phyloP scores from a whole-genome alignment of 2,797 vertebrate species.

The Meda fulgida region DNA sequence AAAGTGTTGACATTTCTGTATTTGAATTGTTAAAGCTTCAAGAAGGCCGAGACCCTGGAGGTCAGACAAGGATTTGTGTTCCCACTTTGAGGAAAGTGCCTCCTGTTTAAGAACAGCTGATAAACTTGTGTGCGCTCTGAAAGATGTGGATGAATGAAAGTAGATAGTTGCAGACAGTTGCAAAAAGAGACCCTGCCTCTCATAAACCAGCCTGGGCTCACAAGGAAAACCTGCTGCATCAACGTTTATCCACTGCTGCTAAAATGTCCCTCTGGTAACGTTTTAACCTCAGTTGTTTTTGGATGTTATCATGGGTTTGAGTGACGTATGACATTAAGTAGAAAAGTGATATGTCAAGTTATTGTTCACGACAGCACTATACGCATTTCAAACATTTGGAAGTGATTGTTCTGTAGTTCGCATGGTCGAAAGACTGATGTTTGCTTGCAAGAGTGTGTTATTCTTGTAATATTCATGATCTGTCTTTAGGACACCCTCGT shows the following conservation, averaged over 20 bases:
- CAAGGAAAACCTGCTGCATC: constrained; percentile 3
- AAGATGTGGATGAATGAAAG: constrained; percentile 1
- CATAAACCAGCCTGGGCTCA: neutral
- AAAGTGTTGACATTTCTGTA: neutral
- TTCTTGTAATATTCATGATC: neutral
- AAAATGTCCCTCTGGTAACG: neutral
- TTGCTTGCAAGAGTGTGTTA: neutral
- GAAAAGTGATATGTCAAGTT: constrained; percentile 1
- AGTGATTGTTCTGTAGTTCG: neutral
- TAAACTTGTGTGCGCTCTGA: constrained; percentile 2
- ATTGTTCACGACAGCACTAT: neutral
- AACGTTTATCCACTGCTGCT: neutral
- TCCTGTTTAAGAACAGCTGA: neutral
- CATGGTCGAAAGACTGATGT: neutral
- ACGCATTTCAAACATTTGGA: neutral
- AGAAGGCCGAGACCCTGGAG: neutral
- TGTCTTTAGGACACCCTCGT: neutral
- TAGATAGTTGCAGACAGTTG: constrained; percentile 14
- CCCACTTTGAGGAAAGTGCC: neutral
- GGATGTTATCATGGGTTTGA: neutral
- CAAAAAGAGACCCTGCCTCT: neutral
- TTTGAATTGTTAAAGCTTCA: neutral
- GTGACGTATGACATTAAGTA: neutral
- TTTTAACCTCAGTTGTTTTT: neutral
- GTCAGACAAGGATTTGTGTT: neutral